phyloP scores from a whole-genome alignment of 2,888 invertebrate species.

The Noctua comes region DNA sequence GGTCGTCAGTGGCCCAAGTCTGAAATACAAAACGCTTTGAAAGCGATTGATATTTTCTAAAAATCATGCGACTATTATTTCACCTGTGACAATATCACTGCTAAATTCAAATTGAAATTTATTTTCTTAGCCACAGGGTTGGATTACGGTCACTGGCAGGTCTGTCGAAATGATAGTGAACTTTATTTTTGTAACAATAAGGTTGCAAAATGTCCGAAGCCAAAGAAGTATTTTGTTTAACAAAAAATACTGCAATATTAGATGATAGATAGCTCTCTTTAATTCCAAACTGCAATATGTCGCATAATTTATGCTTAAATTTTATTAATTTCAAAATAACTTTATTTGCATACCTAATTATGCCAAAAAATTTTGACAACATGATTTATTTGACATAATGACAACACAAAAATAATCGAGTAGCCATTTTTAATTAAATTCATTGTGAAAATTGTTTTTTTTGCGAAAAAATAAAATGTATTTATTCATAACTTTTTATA shows the following conservation, averaged over 20 bases:
- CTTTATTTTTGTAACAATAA: neutral
- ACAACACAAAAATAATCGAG: constrained; percentile 20
- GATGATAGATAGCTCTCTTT: neutral
- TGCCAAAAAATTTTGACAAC: constrained; percentile 13
- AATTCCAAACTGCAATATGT: constrained; percentile 7
- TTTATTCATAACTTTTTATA: neutral
- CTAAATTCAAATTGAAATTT: too few relatives aligned
- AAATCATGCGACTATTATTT: too few relatives aligned
- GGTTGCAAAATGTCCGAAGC: neutral
- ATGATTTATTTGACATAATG: constrained; percentile 38
- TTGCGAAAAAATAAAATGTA: neutral
- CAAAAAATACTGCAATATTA: neutral
- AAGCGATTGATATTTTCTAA: too few relatives aligned
- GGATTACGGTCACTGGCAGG: too few relatives aligned
- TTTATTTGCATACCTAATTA: constrained; percentile 35
- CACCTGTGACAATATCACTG: too few relatives aligned
- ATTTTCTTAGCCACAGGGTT: too few relatives aligned
- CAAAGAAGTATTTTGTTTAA: neutral
- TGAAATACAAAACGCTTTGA: too few relatives aligned
- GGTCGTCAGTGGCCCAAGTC: too few relatives aligned
- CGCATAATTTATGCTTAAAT: neutral
- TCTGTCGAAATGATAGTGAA: too few relatives aligned
- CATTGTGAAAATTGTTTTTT: constrained; percentile 19
- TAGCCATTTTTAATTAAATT: constrained; percentile 30
- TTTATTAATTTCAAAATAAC: constrained; percentile 17